These are phyloP conservation scores for Drosophila auraria DNA, from an alignment of 1,140 invertebrate genomes.

Conservation along the genomic window DNA sequence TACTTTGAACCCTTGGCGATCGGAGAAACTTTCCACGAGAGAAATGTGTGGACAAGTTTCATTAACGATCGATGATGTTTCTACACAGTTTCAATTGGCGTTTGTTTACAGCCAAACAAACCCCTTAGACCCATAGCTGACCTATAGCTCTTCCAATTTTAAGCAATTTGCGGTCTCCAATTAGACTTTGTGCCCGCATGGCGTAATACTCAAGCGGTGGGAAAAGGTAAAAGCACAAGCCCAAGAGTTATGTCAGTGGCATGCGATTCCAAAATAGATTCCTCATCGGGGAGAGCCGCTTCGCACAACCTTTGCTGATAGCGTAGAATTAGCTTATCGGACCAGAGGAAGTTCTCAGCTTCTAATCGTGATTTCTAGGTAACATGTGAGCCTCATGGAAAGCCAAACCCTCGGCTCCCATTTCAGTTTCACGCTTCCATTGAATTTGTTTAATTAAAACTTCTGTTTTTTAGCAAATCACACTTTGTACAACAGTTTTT, in stretches of 20 bases:
- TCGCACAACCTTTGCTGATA: conserved; percentile 50
- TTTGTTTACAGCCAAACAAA: conserved; percentile 34
- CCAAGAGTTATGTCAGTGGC: conserved; percentile 41
- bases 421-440: background rate
- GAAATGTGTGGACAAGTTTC: conserved; percentile 19
- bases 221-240: conserved; percentile 28
- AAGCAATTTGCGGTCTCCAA: conserved; percentile 48
- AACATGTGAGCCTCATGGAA: background rate
- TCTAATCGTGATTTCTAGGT: conserved; percentile 25
- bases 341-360: conserved; percentile 19
- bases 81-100: conserved; percentile 32
- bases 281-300: conserved; percentile 10
- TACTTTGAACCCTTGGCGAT: conserved; percentile 55
- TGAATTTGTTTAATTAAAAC: conserved; percentile 14
- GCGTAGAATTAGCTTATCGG: conserved; percentile 66
- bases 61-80: conserved; percentile 42
- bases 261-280: conserved; percentile 47
- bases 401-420: conserved; percentile 8
- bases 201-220: conserved; percentile 28
- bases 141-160: conserved; percentile 53
- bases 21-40: conserved; percentile 62
- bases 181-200: conserved; percentile 59
- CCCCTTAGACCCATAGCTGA: conserved; percentile 15
- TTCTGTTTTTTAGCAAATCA: conserved; percentile 19
- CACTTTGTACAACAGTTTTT: conserved; percentile 11